Percentiles rank a stretch among this genome's conserved stretches.
Conservation (phyloP, 2,113 vertebrate species). For the Myotis lucifugus region DNA sequence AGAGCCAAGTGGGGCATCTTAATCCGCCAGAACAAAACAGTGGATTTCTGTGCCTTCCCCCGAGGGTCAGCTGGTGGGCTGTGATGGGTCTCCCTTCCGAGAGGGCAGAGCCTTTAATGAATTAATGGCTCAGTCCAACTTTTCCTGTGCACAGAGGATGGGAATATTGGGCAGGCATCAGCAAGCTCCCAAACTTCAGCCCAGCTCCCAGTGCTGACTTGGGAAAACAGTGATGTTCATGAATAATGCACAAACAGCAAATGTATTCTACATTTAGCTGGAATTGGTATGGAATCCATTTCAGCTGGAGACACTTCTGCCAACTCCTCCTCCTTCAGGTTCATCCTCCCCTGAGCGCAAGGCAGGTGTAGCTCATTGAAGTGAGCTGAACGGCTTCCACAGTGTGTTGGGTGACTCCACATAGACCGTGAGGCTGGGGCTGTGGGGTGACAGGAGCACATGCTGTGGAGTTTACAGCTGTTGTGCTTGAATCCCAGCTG, state of each 20-base stretch:
- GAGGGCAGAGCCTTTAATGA: background rate
- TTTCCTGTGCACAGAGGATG: rapidly evolving
- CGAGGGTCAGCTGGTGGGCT: background rate
- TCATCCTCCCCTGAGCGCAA: background rate
- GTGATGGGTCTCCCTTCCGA: background rate
- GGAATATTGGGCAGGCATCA: background rate
- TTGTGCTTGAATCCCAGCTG: background rate
- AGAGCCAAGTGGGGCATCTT: conserved; percentile 52
- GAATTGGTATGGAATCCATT: background rate
- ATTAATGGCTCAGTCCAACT: rapidly evolving
- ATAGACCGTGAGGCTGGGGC: background rate
- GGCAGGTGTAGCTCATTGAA: background rate
- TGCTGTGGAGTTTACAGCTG: too few relatives aligned
- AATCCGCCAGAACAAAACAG: conserved; percentile 59
- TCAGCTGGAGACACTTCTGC: background rate
- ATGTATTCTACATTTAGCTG: background rate
- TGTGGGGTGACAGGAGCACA: rapidly evolving
- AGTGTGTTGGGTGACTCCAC: conserved; percentile 53
- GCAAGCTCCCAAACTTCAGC: background rate
- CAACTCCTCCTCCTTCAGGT: background rate
- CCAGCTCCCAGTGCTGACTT: rapidly evolving
- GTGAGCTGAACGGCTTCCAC: background rate
- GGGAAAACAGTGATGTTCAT: rapidly evolving
- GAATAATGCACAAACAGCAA: background rate
- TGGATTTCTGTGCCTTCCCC: conserved; percentile 26